Evolutionary conservation across 1,140 invertebrate species (phyloP).

Genomic region (Aphidius gifuensis): DNA sequence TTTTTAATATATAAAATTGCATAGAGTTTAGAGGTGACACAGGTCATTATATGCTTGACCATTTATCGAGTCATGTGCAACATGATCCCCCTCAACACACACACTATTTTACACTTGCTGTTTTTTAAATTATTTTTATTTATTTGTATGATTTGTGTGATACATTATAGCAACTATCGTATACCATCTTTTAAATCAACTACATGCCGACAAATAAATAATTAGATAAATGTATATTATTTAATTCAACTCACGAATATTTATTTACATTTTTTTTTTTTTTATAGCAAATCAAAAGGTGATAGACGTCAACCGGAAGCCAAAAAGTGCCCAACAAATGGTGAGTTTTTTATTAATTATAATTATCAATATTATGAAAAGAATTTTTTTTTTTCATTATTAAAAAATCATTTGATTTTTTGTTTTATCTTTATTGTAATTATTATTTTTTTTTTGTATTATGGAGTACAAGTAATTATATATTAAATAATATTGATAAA

Average conservation of each 20-base stretch:
- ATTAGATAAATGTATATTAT: background rate
- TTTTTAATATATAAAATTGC: no score
- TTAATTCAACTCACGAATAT: constrained; percentile 8
- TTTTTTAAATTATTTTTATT: no score
- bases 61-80: no score
- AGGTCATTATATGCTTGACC: no score
- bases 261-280: constrained; percentile 4
- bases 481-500: no score
- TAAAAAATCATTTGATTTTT: background rate
- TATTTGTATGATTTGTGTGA: no score
- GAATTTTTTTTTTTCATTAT: background rate
- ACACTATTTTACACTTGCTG: no score
- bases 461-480: background rate
- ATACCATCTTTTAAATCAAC: no score
- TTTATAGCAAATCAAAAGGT: constrained; percentile 80
- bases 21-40: no score
- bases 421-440: background rate
- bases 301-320: constrained; percentile 81
- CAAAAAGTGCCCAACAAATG: constrained; percentile 86
- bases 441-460: background rate
- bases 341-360: constrained; percentile 61
- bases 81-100: no score
- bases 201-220: no score
- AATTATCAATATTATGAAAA: background rate
- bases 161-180: no score